A percentile compares a stretch with the other conserved stretches of the same genome.
Conservation (phyloP, 1,140 invertebrate species). For the Globodera ellingtonae region DNA sequence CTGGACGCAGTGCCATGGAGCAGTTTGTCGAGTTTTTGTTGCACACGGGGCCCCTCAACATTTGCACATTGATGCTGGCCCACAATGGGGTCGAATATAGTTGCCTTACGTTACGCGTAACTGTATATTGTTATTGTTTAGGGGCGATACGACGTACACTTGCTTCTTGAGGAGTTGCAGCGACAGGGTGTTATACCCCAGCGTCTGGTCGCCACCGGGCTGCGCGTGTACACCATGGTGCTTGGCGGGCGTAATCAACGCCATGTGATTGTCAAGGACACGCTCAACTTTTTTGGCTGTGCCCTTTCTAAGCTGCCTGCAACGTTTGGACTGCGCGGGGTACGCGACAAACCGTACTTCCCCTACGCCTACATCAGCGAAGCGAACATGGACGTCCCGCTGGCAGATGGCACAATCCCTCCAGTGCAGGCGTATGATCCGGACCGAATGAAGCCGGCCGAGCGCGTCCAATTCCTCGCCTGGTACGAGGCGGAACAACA, state of each 20-base stretch:
- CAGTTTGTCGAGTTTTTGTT: not conserved
- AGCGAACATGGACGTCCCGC: not conserved
- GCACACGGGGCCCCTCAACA: not conserved
- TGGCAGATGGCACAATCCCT: not conserved
- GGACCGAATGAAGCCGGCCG: not conserved
- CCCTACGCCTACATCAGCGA: conserved; percentile 9
- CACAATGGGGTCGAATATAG: not conserved
- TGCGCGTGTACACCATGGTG: not conserved
- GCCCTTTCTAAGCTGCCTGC: conserved; percentile 2
- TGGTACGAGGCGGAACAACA: not conserved
- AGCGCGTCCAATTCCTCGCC: not conserved
- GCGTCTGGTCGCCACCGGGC: not conserved
- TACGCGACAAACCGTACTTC: conserved; percentile 11
- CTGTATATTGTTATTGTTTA: not conserved
- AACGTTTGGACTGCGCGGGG: conserved; percentile 6
- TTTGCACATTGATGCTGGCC: not conserved
- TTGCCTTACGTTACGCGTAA: not conserved
- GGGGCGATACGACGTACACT: not conserved
- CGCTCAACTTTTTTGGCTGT: conserved; percentile 28
- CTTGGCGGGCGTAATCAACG: not conserved
- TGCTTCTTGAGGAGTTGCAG: not conserved
- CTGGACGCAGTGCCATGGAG: not conserved
- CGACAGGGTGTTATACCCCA: not conserved
- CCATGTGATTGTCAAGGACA: conserved; percentile 20
- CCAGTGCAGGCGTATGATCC: conserved; percentile 17